A percentile compares a stretch with the other conserved stretches of the same genome.
Evolutionary conservation across 2,113 vertebrate species (phyloP).

Genomic region (Oriolus oriolus): DNA sequence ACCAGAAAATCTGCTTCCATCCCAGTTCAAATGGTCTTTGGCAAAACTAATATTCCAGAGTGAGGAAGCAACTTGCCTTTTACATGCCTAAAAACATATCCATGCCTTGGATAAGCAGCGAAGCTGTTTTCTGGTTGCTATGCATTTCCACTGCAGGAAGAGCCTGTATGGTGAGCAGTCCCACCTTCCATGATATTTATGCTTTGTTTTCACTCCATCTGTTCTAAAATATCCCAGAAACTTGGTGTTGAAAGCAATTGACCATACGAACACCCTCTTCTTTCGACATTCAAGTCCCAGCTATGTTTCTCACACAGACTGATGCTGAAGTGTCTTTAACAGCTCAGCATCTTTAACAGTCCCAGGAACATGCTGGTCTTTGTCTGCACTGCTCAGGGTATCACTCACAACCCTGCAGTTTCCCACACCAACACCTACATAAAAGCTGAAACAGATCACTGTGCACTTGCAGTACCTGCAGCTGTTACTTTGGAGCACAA

Average conservation of each 20-base stretch:
- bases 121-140: background rate
- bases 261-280: background rate
- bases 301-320: background rate
- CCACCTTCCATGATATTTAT: background rate
- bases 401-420: background rate
- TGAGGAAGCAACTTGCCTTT: background rate
- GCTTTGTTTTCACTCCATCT: background rate
- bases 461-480: constrained; percentile 26
- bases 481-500: constrained; percentile 25
- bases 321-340: background rate
- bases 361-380: background rate
- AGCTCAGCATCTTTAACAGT: background rate
- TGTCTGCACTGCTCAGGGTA: background rate
- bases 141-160: background rate
- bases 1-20: background rate
- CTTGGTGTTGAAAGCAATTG: background rate
- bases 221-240: background rate
- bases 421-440: background rate
- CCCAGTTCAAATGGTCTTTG: background rate
- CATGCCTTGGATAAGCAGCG: background rate
- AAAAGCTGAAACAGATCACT: background rate
- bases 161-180: background rate
- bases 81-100: background rate
- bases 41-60: background rate
- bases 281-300: background rate